phyloP scores from a whole-genome alignment of 2,113 vertebrate genomes.

The Hippolais icterina region DNA sequence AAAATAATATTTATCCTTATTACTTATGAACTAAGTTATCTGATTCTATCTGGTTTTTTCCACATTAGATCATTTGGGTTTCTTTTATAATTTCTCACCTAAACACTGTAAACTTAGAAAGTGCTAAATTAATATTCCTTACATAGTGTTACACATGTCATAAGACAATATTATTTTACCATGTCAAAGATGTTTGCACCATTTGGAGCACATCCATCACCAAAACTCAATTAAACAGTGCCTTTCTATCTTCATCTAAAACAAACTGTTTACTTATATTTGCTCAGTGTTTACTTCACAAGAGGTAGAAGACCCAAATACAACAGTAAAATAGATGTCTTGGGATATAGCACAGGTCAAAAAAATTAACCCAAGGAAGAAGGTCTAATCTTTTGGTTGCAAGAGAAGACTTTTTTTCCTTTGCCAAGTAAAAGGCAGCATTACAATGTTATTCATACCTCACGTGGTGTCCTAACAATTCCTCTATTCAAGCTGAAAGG shows the following conservation, averaged over 20 bases:
- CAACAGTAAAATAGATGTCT: constrained; percentile 77
- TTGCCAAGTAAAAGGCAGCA: constrained; percentile 76
- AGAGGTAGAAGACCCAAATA: constrained; percentile 80
- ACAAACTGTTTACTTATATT: constrained; percentile 86
- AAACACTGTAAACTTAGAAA: constrained; percentile 64
- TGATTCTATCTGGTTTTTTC: constrained; percentile 55
- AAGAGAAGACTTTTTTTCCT: constrained; percentile 74
- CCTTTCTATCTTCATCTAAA: constrained; percentile 81
- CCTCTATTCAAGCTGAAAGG: constrained; percentile 80
- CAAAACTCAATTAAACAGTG: constrained; percentile 83
- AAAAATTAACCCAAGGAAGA: constrained; percentile 82
- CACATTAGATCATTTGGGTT: constrained; percentile 59
- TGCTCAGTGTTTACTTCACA: constrained; percentile 83
- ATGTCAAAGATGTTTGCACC: constrained; percentile 75
- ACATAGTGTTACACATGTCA: constrained; percentile 65
- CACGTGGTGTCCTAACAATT: constrained; percentile 81
- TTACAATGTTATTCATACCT: constrained; percentile 83
- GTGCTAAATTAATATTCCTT: constrained; percentile 67
- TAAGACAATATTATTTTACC: constrained; percentile 76
- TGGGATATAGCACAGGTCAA: constrained; percentile 80
- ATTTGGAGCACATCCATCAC: constrained; percentile 84
- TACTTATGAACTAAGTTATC: constrained; percentile 1
- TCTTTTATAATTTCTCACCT: constrained; percentile 65
- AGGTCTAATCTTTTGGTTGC: constrained; percentile 71
- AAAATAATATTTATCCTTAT: neutral